phyloP scores from a whole-genome alignment of 2,888 invertebrate species.

The Boloria euphrosyne region DNA sequence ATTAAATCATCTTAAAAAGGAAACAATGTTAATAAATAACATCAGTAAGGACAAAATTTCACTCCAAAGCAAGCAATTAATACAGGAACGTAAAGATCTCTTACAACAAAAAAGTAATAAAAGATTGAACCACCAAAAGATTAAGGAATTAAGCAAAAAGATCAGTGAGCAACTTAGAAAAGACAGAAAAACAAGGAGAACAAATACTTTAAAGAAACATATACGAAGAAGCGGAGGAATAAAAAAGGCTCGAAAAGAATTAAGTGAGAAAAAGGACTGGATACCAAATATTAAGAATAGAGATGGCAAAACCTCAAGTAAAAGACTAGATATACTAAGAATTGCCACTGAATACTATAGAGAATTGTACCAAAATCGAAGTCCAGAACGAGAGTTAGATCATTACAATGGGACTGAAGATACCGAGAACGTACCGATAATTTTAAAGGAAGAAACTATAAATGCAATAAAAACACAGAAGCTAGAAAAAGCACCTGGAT shows the following conservation, averaged over 20 bases:
- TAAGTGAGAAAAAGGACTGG: slow-evolving; percentile 28
- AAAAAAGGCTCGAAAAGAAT: slow-evolving; percentile 33
- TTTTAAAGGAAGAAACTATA: slow-evolving; percentile 42
- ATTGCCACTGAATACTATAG: too few species aligned
- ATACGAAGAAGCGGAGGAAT: slow-evolving; percentile 40
- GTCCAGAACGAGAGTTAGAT: slow-evolving; percentile 21
- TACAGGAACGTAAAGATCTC: slow-evolving; percentile 28
- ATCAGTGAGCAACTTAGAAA: slow-evolving; percentile 38
- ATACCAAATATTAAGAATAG: slow-evolving; percentile 35
- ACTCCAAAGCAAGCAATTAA: slow-evolving; percentile 20
- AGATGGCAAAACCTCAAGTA: slow-evolving; percentile 23
- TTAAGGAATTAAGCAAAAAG: slow-evolving; percentile 41
- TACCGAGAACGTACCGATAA: slow-evolving; percentile 31
- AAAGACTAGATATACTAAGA: slow-evolving; percentile 39
- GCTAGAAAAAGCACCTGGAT: slow-evolving; percentile 43
- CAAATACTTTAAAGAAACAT: slow-evolving; percentile 31
- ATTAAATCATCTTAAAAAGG: too few species aligned
- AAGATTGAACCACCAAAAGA: slow-evolving; percentile 27
- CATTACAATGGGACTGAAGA: slow-evolving; percentile 4
- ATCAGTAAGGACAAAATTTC: background rate
- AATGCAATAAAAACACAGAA: slow-evolving; percentile 44
- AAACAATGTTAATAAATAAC: too few species aligned
- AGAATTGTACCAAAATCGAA: slow-evolving; percentile 34
- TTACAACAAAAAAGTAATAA: slow-evolving; percentile 31
- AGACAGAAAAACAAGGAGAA: slow-evolving; percentile 35